Evolutionary conservation across 2,113 vertebrate genomes (phyloP).

Genomic region (Macrotis lagotis): DNA sequence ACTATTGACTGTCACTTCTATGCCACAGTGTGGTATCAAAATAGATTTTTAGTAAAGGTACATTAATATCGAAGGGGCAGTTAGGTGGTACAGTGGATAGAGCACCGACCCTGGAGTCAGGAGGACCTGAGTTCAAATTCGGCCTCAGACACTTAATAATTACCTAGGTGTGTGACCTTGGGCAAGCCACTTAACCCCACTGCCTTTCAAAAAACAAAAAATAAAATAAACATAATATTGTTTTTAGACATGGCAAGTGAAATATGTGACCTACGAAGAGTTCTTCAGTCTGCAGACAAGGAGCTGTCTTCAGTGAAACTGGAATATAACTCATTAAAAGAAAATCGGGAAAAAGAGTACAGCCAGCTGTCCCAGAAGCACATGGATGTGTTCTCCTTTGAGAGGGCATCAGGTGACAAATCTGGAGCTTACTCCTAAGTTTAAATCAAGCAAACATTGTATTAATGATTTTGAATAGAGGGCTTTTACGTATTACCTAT

Average conservation of each 20-base stretch:
- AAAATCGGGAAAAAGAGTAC: constrained; percentile 88
- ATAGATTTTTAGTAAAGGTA: background rate
- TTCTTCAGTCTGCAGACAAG: constrained; percentile 95
- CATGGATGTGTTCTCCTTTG: constrained; percentile 81
- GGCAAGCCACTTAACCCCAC: too few species aligned
- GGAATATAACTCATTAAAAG: constrained; percentile 81
- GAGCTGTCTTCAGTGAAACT: constrained; percentile 87
- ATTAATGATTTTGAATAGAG: background rate
- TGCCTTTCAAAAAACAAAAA: too few species aligned
- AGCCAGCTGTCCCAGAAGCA: constrained; percentile 88
- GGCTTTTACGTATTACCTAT: background rate
- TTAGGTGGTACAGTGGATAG: too few species aligned
- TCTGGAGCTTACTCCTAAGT: background rate
- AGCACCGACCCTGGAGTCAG: too few species aligned
- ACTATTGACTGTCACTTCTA: background rate
- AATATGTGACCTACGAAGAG: constrained; percentile 91
- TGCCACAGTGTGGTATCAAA: background rate
- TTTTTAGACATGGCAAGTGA: constrained; percentile 91
- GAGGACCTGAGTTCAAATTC: too few species aligned
- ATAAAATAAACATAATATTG: background rate
- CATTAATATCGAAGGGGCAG: too few species aligned
- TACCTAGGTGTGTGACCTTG: too few species aligned
- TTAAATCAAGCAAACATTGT: background rate
- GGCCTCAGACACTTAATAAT: too few species aligned
- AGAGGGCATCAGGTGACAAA: background rate